Conservation (phyloP, 2,797 vertebrate species). For the Anomalospiza imberbis region DNA sequence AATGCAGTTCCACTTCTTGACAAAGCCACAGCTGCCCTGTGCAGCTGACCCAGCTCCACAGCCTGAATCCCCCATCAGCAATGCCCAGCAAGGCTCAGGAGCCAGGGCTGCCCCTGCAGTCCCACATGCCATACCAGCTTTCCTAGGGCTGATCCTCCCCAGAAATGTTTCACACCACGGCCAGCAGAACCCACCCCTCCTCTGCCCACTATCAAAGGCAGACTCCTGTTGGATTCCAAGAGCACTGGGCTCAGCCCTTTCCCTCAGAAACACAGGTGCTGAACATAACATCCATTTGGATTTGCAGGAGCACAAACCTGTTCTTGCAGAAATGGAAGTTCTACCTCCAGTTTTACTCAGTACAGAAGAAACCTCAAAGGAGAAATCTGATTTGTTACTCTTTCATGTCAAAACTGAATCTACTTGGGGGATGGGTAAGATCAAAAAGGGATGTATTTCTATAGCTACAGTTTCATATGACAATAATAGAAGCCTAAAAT, state of each 20-base stretch:
- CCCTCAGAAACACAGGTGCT: background rate
- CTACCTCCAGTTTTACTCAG: background rate
- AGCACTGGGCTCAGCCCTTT: background rate
- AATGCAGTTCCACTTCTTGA: background rate
- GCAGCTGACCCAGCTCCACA: background rate
- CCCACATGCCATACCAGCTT: background rate
- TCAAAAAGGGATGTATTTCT: background rate
- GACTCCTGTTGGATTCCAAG: background rate
- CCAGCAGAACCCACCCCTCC: background rate
- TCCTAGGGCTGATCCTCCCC: background rate
- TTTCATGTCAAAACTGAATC: background rate
- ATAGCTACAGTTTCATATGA: background rate
- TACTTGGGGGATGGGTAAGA: background rate
- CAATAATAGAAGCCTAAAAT: background rate
- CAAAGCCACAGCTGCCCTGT: background rate
- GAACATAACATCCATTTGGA: fast-evolving
- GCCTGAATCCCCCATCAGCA: background rate
- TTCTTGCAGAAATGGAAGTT: background rate
- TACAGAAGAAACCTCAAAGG: background rate
- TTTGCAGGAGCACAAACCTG: background rate
- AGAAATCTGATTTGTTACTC: background rate
- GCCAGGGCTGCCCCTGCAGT: background rate
- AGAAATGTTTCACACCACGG: background rate
- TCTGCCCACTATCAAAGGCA: background rate
- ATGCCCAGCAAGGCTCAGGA: background rate